A percentile compares a stretch with the other conserved stretches of the same genome.
These are phyloP conservation scores for Embidobia sp. DNA, from an alignment of 2,888 invertebrate genomes.

Conservation along the genomic window DNA sequence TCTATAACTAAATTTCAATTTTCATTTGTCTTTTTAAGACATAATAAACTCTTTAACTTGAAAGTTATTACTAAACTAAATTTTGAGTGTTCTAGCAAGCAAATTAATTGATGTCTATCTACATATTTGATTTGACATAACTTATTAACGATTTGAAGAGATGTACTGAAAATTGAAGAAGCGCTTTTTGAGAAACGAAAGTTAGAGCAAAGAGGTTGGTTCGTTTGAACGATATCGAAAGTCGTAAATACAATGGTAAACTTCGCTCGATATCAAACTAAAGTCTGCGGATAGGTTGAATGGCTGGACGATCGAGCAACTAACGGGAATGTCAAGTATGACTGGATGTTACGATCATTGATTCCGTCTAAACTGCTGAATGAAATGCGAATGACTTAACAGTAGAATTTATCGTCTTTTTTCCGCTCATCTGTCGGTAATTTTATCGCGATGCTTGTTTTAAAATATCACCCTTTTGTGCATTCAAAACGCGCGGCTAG, in stretches of 20 bases:
- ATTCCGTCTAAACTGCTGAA: conserved; percentile 66
- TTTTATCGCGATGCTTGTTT: conserved; percentile 11
- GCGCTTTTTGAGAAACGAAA: too few relatives aligned
- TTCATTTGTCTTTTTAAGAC: too few relatives aligned
- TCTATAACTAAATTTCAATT: too few relatives aligned
- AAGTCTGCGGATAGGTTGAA: conserved; percentile 57
- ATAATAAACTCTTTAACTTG: too few relatives aligned
- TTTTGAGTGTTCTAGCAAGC: too few relatives aligned
- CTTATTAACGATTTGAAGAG: too few relatives aligned
- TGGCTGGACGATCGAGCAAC: conserved; percentile 62
- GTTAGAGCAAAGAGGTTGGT: too few relatives aligned
- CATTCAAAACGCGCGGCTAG: neutral
- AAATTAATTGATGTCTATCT: too few relatives aligned
- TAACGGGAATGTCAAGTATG: conserved; percentile 72
- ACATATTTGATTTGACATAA: too few relatives aligned
- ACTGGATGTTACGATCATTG: conserved; percentile 68
- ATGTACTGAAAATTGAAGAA: too few relatives aligned
- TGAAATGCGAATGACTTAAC: conserved; percentile 65
- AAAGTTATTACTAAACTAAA: too few relatives aligned
- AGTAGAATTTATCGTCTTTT: conserved; percentile 46
- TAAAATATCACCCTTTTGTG: conserved; percentile 29
- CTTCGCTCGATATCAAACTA: conserved; percentile 26
- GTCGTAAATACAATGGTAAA: conserved; percentile 39
- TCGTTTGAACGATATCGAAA: conserved; percentile 42
- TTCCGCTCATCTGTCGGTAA: conserved; percentile 1